Conservation (phyloP, 2,797 vertebrate species). For the Ctenosaura bakeri region DNA sequence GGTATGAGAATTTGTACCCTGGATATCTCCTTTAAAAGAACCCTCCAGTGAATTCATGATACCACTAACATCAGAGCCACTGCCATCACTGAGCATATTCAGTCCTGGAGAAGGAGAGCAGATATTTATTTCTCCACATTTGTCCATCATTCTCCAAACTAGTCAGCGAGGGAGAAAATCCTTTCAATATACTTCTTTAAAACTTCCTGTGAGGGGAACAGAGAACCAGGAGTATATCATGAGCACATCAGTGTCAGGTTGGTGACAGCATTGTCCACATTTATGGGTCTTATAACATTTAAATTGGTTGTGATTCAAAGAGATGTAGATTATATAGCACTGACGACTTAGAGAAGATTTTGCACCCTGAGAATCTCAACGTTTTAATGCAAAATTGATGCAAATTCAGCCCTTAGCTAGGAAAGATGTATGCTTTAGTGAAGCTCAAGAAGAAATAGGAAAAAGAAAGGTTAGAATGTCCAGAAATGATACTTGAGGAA, state of each 20-base stretch:
- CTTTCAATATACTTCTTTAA: not conserved
- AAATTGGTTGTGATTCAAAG: not conserved
- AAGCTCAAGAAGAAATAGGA: not conserved
- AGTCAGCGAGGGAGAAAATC: not conserved
- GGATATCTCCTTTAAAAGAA: too few species aligned
- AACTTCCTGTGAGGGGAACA: not conserved
- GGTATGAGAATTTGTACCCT: too few species aligned
- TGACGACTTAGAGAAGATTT: conserved; percentile 1
- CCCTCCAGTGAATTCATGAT: too few species aligned
- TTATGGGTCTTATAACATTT: not conserved
- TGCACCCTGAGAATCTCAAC: not conserved
- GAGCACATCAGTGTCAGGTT: not conserved
- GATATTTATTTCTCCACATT: not conserved
- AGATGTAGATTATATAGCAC: too few species aligned
- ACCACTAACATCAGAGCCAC: too few species aligned
- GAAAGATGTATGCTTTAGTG: conserved; percentile 16
- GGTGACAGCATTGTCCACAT: not conserved
- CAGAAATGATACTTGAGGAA: not conserved
- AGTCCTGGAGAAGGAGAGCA: not conserved
- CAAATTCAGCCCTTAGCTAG: not conserved
- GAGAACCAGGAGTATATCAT: not conserved
- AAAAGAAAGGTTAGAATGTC: conserved; percentile 1
- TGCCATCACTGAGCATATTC: too few species aligned
- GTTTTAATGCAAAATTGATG: too few species aligned
- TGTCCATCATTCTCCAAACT: not conserved